Evolutionary conservation across 1,140 invertebrate genomes (phyloP), one percentile per base, ranked within the genome.

Genomic region (Aphelinus certus): DNA sequence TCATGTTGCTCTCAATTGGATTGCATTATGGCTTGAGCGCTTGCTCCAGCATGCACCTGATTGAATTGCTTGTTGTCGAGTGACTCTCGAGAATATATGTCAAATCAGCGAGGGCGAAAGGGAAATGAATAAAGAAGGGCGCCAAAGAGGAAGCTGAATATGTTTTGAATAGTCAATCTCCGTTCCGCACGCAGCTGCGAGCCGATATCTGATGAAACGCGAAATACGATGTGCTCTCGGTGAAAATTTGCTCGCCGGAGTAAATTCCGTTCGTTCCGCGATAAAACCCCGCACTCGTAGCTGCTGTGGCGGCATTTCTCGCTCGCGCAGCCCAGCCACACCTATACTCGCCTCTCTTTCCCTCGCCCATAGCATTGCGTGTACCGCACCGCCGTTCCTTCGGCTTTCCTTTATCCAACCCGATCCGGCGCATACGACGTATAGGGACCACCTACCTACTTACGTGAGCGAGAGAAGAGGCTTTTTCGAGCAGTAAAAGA

Each of bases 101-200:
- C 26, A 1, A 42, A 58, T 6, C 5, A 58, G 57, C 2, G n/a
- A 62, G 45, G 10, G 42, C 10, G 7, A 55, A 67, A 56, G 2
- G 42, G 26, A 7, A 63, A 3, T 4, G 42, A 55, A 55, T 26
- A 55, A 45, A 10, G 26, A 67, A 46, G 51, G 26, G 26, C 26
- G 26, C 26, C 26, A 7, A 67, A 46, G 51, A 26, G 1, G 3
- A 3, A 45, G 60, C 3, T 42, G 42, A 68, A 68, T 58, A 57
- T 68, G 55, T 68, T 68, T 68, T 68, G 66, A 68, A 68, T 68
- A 68, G 66, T 68, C 66, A 58, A 68, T 68, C 56, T 68, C 45
- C 43, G 46, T 10, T 45, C 45, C 5, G 58, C 58, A 7, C 42
- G 42, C 26, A 7, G 7, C 26, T 2, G 55, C 5, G 5, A 57